Evolutionary conservation across 2,888 invertebrate species (phyloP).

Genomic region (Phragmatobia fuliginosa): DNA sequence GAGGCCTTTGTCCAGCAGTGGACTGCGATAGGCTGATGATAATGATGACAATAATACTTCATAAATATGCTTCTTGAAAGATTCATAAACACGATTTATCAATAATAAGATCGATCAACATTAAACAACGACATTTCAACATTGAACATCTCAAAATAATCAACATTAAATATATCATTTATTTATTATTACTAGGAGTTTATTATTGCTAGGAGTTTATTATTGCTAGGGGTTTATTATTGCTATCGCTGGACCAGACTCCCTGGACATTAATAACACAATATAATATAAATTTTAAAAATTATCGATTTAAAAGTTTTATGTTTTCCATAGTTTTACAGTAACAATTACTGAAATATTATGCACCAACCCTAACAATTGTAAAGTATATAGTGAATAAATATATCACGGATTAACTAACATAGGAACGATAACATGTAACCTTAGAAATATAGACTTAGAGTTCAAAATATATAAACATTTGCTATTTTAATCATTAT

Average conservation of each 20-base stretch:
- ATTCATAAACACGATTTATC: neutral
- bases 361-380: constrained; percentile 27
- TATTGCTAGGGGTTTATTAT: neutral
- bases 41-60: neutral
- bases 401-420: constrained; percentile 45
- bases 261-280: too few relatives aligned
- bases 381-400: constrained; percentile 31
- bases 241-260: too few relatives aligned
- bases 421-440: constrained; percentile 48
- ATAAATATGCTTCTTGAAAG: neutral
- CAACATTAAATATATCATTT: neutral
- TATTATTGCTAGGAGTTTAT: neutral
- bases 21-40: too few relatives aligned
- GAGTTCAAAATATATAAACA: constrained; percentile 36
- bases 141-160: neutral
- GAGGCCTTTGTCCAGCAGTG: too few relatives aligned
- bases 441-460: constrained; percentile 29
- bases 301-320: too few relatives aligned
- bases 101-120: neutral
- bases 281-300: too few relatives aligned
- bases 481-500: constrained; percentile 36
- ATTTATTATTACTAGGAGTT: neutral
- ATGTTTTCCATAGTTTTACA: neutral
- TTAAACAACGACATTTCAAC: neutral
- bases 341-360: constrained; percentile 5